Percentiles rank a stretch among this genome's conserved stretches.
Evolutionary conservation across 2,888 invertebrate species (phyloP).

Genomic region (Uropetala carovei): DNA sequence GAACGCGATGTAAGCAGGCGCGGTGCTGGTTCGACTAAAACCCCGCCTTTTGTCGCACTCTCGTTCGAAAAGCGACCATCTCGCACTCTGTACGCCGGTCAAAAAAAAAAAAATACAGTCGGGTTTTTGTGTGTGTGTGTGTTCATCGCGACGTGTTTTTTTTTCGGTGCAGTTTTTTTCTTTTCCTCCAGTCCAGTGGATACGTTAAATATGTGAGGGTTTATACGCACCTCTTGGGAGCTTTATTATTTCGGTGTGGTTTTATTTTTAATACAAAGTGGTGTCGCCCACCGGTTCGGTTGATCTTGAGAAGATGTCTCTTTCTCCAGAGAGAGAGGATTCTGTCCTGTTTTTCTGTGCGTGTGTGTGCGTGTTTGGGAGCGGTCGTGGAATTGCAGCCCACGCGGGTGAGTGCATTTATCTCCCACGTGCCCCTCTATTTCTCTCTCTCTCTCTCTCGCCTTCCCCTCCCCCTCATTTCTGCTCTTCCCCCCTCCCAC

Average conservation of each 20-base stretch:
- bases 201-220: not conserved
- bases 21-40: not conserved
- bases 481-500: not conserved
- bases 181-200: not conserved
- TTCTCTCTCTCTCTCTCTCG: too few species aligned
- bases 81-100: not conserved
- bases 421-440: slow-evolving; percentile 4
- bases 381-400: not conserved
- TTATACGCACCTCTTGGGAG: not conserved
- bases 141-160: not conserved
- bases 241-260: not conserved
- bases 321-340: too few species aligned
- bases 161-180: too few species aligned
- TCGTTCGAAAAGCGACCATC: not conserved
- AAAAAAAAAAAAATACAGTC: not conserved
- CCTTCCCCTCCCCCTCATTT: not conserved
- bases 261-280: too few species aligned
- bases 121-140: not conserved
- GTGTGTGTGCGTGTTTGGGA: not conserved
- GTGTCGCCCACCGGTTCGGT: too few species aligned
- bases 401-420: slow-evolving; percentile 23
- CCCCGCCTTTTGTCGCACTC: not conserved
- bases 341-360: too few species aligned
- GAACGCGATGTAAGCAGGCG: not conserved
- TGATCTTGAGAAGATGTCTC: too few species aligned